Conservation (phyloP, 1,140 invertebrate genomes). For the Hyposmocoma kahamanoa region DNA sequence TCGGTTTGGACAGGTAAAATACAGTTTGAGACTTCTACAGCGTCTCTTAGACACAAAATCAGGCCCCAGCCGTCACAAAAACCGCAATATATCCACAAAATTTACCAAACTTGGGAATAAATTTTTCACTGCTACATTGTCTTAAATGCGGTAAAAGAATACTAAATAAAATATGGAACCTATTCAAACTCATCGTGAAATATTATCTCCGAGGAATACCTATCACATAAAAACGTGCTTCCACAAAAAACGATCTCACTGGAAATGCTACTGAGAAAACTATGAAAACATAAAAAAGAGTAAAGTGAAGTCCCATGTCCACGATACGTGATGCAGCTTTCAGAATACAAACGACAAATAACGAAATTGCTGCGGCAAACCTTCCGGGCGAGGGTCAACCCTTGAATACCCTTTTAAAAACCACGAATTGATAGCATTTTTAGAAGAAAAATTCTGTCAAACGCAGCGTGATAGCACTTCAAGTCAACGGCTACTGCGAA, state of each 20-base stretch:
- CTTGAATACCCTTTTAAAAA: conserved; percentile 10
- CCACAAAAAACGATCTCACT: not conserved
- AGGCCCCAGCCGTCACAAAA: too few relatives aligned
- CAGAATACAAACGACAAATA: conserved; percentile 38
- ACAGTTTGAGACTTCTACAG: not conserved
- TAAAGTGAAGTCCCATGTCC: conserved; percentile 36
- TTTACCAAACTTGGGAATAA: not conserved
- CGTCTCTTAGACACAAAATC: too few relatives aligned
- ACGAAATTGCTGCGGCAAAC: conserved; percentile 18
- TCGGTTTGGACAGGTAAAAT: conserved; percentile 6
- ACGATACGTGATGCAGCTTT: conserved; percentile 25
- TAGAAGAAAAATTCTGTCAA: not conserved
- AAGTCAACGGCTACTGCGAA: not conserved
- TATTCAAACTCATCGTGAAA: conserved; percentile 3
- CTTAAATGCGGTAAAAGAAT: not conserved
- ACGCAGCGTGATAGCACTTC: not conserved
- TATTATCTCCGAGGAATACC: conserved; percentile 2
- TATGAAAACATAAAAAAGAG: conserved; percentile 20
- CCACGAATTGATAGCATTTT: not conserved
- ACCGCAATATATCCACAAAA: too few relatives aligned
- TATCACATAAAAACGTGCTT: conserved; percentile 2
- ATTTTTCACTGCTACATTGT: not conserved
- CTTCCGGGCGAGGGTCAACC: not conserved
- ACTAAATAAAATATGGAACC: not conserved
- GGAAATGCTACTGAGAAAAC: conserved; percentile 5